Conservation (phyloP, 2,797 vertebrate species). For the Myotis planiceps region DNA sequence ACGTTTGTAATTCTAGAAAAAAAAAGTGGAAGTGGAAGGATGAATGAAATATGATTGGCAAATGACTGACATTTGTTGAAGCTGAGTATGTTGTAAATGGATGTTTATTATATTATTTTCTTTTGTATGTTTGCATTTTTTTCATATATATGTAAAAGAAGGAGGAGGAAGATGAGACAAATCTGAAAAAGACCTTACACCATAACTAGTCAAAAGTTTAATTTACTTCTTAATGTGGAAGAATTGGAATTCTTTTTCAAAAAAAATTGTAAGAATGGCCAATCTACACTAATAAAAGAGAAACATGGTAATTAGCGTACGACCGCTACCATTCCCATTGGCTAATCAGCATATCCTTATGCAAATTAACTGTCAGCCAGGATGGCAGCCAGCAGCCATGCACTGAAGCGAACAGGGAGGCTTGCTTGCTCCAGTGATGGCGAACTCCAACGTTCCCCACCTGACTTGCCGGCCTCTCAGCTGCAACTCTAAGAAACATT, state of each 20-base stretch:
- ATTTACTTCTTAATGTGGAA: not conserved
- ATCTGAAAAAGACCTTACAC: not conserved
- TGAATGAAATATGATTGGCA: not conserved
- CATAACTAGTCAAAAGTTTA: not conserved
- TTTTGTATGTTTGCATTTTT: not conserved
- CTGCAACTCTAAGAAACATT: no score
- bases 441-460: no score
- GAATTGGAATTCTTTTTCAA: not conserved
- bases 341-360: no score
- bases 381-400: no score
- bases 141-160: not conserved
- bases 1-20: not conserved
- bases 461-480: no score
- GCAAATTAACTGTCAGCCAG: no score
- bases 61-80: not conserved
- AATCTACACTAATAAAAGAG: no score
- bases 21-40: not conserved
- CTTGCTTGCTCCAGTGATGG: no score
- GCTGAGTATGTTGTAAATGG: not conserved
- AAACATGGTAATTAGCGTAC: no score
- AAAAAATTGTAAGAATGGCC: no score
- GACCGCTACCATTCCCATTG: no score
- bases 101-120: not conserved
- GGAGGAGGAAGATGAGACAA: not conserved
- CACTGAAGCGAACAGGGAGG: no score